Evolutionary conservation across 2,113 vertebrate species (phyloP).

Genomic region (Malurus elegans): DNA sequence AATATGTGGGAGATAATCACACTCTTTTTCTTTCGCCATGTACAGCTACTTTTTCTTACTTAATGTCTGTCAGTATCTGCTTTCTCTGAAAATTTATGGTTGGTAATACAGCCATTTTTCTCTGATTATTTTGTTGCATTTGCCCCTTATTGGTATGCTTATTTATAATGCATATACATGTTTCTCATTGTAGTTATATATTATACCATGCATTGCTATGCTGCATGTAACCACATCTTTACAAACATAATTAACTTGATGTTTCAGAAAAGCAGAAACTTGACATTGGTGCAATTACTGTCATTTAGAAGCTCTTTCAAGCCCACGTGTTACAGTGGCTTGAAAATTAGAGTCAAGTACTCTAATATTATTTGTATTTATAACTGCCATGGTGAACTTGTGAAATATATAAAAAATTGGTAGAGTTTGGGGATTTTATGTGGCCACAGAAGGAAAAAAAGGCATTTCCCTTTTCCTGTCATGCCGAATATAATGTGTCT

Average conservation of each 20-base stretch:
- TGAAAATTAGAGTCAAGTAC: not conserved
- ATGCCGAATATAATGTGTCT: not conserved
- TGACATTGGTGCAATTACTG: not conserved
- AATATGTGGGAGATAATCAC: not conserved
- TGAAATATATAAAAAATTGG: not conserved
- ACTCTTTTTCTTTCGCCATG: not conserved
- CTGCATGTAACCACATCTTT: not conserved
- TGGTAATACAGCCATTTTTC: not conserved
- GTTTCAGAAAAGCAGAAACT: not conserved
- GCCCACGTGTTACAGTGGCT: not conserved
- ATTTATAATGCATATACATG: not conserved
- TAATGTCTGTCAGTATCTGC: not conserved
- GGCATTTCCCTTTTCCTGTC: fast-evolving
- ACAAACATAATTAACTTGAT: not conserved
- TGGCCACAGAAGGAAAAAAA: not conserved
- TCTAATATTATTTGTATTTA: not conserved
- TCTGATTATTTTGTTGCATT: not conserved
- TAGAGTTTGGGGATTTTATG: not conserved
- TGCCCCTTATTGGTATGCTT: not conserved
- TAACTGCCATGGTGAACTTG: not conserved
- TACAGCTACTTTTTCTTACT: not conserved
- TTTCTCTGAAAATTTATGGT: not conserved
- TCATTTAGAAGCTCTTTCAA: not conserved
- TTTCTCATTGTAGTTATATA: not conserved
- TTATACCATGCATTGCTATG: not conserved